Conservation (phyloP, 2,888 invertebrate species). For the Stenodera caucasica region DNA sequence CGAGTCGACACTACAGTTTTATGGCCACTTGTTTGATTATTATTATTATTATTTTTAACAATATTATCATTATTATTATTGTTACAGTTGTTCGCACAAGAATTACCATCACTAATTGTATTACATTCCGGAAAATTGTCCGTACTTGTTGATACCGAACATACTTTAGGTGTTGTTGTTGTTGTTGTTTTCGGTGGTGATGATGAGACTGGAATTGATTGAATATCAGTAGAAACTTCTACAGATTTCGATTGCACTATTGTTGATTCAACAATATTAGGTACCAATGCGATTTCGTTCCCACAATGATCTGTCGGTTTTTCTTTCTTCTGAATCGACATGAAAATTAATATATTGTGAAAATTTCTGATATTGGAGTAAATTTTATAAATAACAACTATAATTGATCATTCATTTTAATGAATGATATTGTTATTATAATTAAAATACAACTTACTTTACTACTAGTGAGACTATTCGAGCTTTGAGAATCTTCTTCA, state of each 20-base stretch:
- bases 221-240: background rate
- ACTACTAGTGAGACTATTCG: background rate
- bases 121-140: background rate
- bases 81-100: background rate
- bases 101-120: background rate
- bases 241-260: background rate
- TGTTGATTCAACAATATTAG: background rate
- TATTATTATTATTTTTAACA: background rate
- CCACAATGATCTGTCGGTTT: background rate
- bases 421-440: too few species aligned
- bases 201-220: background rate
- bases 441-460: background rate
- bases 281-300: background rate
- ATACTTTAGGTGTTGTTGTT: background rate
- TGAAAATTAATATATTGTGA: too few species aligned
- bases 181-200: background rate
- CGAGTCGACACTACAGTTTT: background rate
- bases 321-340: background rate
- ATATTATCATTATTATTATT: background rate
- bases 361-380: too few species aligned
- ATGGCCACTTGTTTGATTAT: background rate
- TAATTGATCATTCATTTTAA: too few species aligned
- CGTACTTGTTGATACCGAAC: slow-evolving; percentile 3
- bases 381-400: too few species aligned
- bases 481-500: background rate